phyloP scores from a whole-genome alignment of 2,888 invertebrate genomes.

The Hydrotaea diabolus region DNA sequence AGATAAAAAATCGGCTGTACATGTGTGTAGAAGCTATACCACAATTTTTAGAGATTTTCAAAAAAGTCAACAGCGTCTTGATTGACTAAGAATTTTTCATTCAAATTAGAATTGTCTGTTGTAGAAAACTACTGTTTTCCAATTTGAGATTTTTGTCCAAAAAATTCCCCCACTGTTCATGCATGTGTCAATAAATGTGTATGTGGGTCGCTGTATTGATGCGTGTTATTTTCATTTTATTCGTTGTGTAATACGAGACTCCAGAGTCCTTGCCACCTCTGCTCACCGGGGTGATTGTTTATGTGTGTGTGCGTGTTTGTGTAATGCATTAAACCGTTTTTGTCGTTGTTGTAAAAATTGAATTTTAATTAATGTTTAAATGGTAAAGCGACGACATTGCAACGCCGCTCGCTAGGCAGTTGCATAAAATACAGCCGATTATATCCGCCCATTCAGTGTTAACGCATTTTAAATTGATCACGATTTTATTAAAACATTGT shows the following conservation, averaged over 20 bases:
- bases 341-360: conserved; percentile 25
- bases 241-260: neutral
- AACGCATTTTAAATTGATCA: neutral
- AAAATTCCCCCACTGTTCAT: too few species aligned
- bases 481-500: neutral
- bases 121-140: too few species aligned
- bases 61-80: too few species aligned
- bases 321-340: too few species aligned
- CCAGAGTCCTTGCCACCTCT: conserved; percentile 7
- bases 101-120: too few species aligned
- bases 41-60: too few species aligned
- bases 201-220: neutral
- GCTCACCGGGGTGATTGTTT: neutral
- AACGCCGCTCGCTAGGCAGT: neutral
- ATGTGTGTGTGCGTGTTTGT: too few species aligned
- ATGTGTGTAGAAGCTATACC: too few species aligned
- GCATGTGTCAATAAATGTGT: too few species aligned
- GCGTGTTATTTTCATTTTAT: neutral
- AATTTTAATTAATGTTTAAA: conserved; percentile 15
- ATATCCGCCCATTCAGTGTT: conserved; percentile 8
- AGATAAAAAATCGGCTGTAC: too few species aligned
- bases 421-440: neutral
- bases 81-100: too few species aligned
- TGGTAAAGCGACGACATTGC: neutral
- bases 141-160: too few species aligned